A percentile compares a stretch with the other conserved stretches of the same genome.
phyloP scores from a whole-genome alignment of 2,888 invertebrate species.

The Hypena proboscidalis region DNA sequence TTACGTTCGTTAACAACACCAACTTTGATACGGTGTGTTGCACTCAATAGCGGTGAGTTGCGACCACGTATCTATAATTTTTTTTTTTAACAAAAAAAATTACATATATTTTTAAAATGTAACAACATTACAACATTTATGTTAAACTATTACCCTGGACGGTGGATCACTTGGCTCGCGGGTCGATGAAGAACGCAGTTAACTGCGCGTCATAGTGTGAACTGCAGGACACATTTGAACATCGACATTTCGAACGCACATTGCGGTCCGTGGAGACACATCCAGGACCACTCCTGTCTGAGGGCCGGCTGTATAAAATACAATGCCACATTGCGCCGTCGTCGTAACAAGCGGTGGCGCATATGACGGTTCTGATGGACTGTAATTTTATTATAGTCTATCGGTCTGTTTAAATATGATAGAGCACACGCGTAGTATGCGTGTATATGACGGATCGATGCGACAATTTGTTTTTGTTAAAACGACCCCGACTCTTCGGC shows the following conservation, averaged over 20 bases:
- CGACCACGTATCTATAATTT: too few species aligned
- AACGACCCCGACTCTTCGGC: constrained; percentile 1
- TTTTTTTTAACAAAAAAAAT: too few species aligned
- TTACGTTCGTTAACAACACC: too few species aligned
- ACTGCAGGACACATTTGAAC: constrained; percentile 84
- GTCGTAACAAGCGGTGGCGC: too few species aligned
- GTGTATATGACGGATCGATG: background rate
- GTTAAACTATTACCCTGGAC: constrained; percentile 71
- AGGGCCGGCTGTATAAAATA: constrained; percentile 65
- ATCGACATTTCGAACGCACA: constrained; percentile 87
- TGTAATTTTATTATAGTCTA: background rate
- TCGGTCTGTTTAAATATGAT: constrained; percentile 36
- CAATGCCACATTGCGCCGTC: constrained; percentile 42
- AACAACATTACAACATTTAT: too few species aligned
- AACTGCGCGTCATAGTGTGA: constrained; percentile 75
- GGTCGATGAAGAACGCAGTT: constrained; percentile 86
- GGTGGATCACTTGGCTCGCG: constrained; percentile 86
- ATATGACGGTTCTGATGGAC: constrained; percentile 36
- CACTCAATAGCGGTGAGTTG: too few species aligned
- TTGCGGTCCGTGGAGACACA: constrained; percentile 80
- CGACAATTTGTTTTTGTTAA: background rate
- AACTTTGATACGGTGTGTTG: too few species aligned
- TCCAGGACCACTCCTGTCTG: constrained; percentile 78
- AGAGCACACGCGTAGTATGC: too few species aligned
- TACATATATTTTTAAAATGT: too few species aligned